Evolutionary conservation across 2,888 invertebrate genomes (phyloP).

Genomic region (Tenthredo livida): DNA sequence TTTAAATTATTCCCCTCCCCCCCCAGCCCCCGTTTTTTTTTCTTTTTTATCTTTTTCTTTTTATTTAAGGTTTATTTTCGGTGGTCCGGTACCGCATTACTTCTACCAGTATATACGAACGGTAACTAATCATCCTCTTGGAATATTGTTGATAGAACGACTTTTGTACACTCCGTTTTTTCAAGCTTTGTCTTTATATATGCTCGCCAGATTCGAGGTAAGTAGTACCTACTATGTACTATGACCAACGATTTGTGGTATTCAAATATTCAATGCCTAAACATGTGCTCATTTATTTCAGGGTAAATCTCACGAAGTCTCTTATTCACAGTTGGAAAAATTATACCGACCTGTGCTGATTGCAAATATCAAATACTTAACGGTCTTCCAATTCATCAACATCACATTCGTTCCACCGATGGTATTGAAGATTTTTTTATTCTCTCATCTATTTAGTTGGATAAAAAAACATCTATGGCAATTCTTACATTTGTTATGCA

Average conservation of each 20-base stretch:
- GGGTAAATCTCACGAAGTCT: constrained; percentile 85
- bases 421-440: constrained; percentile 79
- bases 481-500: too few relatives aligned
- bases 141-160: constrained; percentile 84
- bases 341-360: constrained; percentile 84
- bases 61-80: constrained; percentile 84
- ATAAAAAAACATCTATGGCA: neutral
- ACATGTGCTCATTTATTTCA: constrained; percentile 65
- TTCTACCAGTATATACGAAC: constrained; percentile 82
- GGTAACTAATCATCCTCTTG: constrained; percentile 66
- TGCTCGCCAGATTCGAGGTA: constrained; percentile 86
- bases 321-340: constrained; percentile 82
- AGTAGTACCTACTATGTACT: neutral
- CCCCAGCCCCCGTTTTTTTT: constrained; percentile 3
- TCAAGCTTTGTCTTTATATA: constrained; percentile 87
- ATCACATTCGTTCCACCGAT: constrained; percentile 88
- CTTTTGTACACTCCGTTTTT: constrained; percentile 86
- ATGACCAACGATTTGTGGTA: neutral
- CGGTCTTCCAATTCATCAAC: constrained; percentile 87
- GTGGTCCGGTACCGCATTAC: constrained; percentile 89
- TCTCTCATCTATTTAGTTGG: neutral
- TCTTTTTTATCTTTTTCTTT: constrained; percentile 48
- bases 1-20: constrained; percentile 6
- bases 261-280: constrained; percentile 12
- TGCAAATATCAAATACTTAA: constrained; percentile 89